Conservation (phyloP, 2,113 vertebrate species). For the Gasterosteus aculeatus region DNA sequence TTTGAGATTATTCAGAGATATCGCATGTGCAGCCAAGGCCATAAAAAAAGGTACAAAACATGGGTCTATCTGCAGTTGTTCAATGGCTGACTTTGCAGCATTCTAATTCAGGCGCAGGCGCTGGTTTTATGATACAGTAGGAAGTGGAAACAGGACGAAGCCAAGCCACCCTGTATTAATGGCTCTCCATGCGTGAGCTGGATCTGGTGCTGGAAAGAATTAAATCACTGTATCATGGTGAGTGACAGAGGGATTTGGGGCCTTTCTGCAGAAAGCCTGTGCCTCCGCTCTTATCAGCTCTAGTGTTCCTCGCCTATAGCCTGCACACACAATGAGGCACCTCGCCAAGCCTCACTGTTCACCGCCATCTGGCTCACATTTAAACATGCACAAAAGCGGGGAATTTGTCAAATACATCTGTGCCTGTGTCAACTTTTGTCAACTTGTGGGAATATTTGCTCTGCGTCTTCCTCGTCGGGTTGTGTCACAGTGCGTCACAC, state of each 20-base stretch:
- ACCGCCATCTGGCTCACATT: slow-evolving; percentile 84
- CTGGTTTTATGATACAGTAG: slow-evolving; percentile 73
- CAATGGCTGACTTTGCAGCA: slow-evolving; percentile 48
- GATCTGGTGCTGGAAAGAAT: slow-evolving; percentile 78
- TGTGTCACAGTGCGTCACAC: slow-evolving; percentile 44
- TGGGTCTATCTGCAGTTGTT: slow-evolving; percentile 52
- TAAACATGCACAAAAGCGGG: slow-evolving; percentile 79
- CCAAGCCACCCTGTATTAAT: slow-evolving; percentile 71
- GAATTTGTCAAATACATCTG: slow-evolving; percentile 84
- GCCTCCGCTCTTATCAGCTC: slow-evolving; percentile 76
- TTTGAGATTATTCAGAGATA: slow-evolving; percentile 15
- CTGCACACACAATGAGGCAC: slow-evolving; percentile 74
- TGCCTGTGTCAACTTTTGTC: slow-evolving; percentile 81
- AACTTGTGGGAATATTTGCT: slow-evolving; percentile 80
- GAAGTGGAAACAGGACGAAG: slow-evolving; percentile 69
- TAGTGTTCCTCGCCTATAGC: slow-evolving; percentile 71
- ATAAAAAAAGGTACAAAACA: slow-evolving; percentile 43
- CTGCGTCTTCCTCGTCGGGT: slow-evolving; percentile 59
- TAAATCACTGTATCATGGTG: slow-evolving; percentile 74
- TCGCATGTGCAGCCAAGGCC: slow-evolving; percentile 6
- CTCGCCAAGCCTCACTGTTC: slow-evolving; percentile 78
- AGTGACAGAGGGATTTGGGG: slow-evolving; percentile 78
- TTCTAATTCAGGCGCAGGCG: slow-evolving; percentile 45
- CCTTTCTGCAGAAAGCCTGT: slow-evolving; percentile 66
- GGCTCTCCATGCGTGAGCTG: slow-evolving; percentile 66